Conservation (phyloP, 1,140 invertebrate genomes). For the Caerostris extrusa region DNA sequence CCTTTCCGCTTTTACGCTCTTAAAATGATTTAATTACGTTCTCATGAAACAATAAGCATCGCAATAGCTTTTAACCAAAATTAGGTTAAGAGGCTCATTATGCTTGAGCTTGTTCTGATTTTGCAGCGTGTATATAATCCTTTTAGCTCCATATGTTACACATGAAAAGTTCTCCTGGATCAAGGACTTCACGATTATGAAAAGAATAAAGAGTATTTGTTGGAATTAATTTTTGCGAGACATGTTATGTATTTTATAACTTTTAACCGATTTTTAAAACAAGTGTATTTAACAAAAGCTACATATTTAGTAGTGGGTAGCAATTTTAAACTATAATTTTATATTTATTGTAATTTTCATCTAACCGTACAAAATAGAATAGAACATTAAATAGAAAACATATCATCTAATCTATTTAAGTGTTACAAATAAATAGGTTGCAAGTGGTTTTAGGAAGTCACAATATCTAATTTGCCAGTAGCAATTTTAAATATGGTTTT, state of each 20-base stretch:
- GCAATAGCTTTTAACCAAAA: background rate
- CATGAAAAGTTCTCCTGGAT: background rate
- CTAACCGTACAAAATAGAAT: no score
- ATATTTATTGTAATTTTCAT: no score
- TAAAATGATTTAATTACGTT: constrained; percentile 27
- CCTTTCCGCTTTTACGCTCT: constrained; percentile 35
- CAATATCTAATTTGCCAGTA: no score
- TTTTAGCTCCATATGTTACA: background rate
- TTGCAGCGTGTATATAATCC: background rate
- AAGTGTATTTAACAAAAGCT: no score
- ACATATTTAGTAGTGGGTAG: no score
- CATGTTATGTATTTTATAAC: background rate
- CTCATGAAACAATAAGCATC: background rate
- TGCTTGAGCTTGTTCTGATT: background rate
- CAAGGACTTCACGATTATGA: background rate
- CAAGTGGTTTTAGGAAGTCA: no score
- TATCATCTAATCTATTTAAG: no score
- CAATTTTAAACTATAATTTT: no score
- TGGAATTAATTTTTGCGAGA: background rate
- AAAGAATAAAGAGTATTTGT: background rate
- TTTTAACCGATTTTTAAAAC: background rate
- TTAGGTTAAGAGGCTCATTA: constrained; percentile 24
- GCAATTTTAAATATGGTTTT: no score
- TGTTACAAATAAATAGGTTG: no score
- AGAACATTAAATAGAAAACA: no score